These are phyloP conservation scores for Amblyteles armatorius DNA, from an alignment of 2,888 invertebrate genomes.

Conservation along the genomic window DNA sequence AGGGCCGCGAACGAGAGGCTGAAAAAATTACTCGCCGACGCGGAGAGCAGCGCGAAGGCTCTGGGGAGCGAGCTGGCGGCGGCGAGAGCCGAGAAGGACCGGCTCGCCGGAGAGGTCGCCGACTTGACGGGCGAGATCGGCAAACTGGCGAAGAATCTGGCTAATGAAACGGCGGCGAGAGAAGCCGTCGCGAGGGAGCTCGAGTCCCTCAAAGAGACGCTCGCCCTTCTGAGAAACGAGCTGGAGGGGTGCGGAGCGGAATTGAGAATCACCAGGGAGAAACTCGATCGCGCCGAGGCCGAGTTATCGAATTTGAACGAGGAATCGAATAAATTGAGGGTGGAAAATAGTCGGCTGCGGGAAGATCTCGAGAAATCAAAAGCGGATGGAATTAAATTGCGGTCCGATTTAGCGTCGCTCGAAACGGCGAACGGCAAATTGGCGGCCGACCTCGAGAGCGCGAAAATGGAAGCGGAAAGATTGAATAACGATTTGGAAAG, in stretches of 20 bases:
- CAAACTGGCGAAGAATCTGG: conserved; percentile 68
- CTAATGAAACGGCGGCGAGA: conserved; percentile 56
- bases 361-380: conserved; percentile 63
- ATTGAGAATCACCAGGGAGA: conserved; percentile 61
- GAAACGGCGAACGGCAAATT: conserved; percentile 49
- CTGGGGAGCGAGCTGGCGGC: conserved; percentile 61
- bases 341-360: conserved; percentile 54
- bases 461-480: conserved; percentile 54
- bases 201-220: conserved; percentile 65
- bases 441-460: conserved; percentile 53
- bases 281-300: conserved; percentile 57
- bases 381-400: conserved; percentile 63
- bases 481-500: conserved; percentile 61
- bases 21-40: conserved; percentile 56
- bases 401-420: conserved; percentile 53
- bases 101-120: conserved; percentile 55
- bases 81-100: conserved; percentile 58
- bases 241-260: conserved; percentile 67
- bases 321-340: conserved; percentile 62
- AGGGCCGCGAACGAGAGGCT: conserved; percentile 54
- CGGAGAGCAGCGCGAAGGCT: conserved; percentile 61
- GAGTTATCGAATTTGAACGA: conserved; percentile 57
- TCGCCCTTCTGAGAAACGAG: conserved; percentile 65
- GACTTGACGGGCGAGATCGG: conserved; percentile 67
- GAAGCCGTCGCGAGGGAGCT: conserved; percentile 65